Evolutionary conservation across 2,888 invertebrate genomes (phyloP), one percentile per base, ranked within the genome.

Genomic region (Pollenia angustigena): DNA sequence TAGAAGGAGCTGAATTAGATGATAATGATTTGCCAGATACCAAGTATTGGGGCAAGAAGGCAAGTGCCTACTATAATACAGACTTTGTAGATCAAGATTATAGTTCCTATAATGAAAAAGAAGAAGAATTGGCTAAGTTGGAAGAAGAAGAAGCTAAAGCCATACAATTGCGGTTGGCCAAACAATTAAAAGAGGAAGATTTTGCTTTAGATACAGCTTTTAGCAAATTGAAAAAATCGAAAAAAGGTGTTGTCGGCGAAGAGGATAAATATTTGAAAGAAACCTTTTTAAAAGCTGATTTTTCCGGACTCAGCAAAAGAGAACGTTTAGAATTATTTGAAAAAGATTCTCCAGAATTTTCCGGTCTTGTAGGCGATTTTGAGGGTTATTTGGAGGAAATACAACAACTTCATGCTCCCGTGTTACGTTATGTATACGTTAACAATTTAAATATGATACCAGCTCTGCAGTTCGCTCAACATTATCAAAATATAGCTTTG

Each of bases 81-180:
- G 98, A 98, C 94, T 98, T 97, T 93, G 96, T 97, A 16, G 98
- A 98, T 94, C 95, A 96, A 90, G 98, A 98, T 93, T 97, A 96
- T 85, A 91, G 90, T 79, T 90, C 92, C 42, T 93, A 93, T 85
- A 93, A 90, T 81, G 93, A 91, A 11, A 90, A 93, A 89, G 96
- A 96, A 90, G 96, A 96, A 89, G 96, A 96, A 89, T 94, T 95
- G 88, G 97, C 97, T 7, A 95, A 96, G 87, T 94, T 96, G 85
- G 98, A 98, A 93, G 97, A 97, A 92, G 95, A 96, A 90, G 98
- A 98, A 94, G 98, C 97, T 0, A 95, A 95, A 91, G 95, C 95
- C 88, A 96, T 98, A 82, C 98, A 98, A 91, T 95, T 96, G 90
- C 95, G 97, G 89, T 94, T 98, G 18, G 95, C 96, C 4, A 95